Conservation (phyloP, 2,113 vertebrate genomes). For the Nothobranchius kuhntae region DNA sequence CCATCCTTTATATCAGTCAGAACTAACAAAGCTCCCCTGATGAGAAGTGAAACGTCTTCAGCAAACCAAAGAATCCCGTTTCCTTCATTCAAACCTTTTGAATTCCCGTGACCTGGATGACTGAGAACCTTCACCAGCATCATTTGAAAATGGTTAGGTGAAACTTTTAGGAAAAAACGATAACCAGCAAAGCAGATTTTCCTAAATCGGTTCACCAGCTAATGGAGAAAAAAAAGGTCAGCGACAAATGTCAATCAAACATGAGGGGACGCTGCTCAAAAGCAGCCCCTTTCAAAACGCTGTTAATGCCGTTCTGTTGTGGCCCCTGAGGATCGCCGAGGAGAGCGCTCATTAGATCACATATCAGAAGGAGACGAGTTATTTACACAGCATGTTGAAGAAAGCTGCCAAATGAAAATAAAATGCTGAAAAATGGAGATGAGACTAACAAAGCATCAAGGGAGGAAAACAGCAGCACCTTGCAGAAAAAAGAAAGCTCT, state of each 20-base stretch:
- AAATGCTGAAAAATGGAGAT: slow-evolving; percentile 18
- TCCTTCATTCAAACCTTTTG: too few species aligned
- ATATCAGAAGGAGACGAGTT: slow-evolving; percentile 44
- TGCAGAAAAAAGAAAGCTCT: background rate
- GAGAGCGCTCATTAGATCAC: slow-evolving; percentile 40
- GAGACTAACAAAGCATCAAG: background rate
- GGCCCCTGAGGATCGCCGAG: slow-evolving; percentile 25
- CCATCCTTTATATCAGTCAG: too few species aligned
- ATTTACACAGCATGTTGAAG: slow-evolving; percentile 37
- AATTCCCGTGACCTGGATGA: too few species aligned
- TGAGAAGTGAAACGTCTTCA: too few species aligned
- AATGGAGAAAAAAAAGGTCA: slow-evolving; percentile 28
- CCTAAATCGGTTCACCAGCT: background rate
- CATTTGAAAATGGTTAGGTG: background rate
- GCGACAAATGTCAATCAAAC: slow-evolving; percentile 51
- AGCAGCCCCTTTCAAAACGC: slow-evolving; percentile 21
- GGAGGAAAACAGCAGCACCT: background rate
- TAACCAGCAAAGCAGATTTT: background rate
- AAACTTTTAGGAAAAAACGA: background rate
- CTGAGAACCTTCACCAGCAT: too few species aligned
- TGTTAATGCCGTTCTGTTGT: slow-evolving; percentile 19
- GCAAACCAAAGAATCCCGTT: too few species aligned
- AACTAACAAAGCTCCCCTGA: too few species aligned
- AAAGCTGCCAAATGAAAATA: slow-evolving; percentile 41
- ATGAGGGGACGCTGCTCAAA: slow-evolving; percentile 6